Conservation (phyloP, 2,797 vertebrate genomes). For the Pristis pectinata region DNA sequence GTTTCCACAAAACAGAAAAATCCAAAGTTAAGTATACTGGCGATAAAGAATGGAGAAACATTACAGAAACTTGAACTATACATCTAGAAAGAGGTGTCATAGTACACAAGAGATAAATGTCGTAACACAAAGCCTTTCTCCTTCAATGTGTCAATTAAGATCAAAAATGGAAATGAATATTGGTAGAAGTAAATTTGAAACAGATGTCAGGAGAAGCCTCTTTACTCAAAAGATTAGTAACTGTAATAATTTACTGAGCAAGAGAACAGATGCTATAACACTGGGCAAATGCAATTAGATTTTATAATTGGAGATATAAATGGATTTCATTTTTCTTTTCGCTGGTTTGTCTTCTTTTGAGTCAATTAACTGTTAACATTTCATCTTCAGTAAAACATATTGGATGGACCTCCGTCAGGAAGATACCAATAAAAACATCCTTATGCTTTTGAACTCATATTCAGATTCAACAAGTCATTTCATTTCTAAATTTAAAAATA, state of each 20-base stretch:
- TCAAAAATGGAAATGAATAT: background rate
- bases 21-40: background rate
- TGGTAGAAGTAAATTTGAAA: background rate
- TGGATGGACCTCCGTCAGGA: slow-evolving; percentile 5
- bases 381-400: background rate
- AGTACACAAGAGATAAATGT: too few relatives aligned
- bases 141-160: background rate
- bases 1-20: background rate
- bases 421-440: slow-evolving; percentile 30
- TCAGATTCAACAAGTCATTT: background rate
- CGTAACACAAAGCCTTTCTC: too few relatives aligned
- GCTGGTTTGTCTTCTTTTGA: background rate
- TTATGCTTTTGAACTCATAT: background rate
- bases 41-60: background rate
- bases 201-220: background rate
- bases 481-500: background rate
- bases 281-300: background rate
- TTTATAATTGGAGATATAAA: background rate
- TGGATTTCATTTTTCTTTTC: background rate
- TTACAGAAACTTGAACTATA: background rate
- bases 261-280: background rate
- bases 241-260: background rate
- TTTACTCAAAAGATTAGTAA: background rate
- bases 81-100: background rate
- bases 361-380: background rate